Conservation (phyloP, 2,888 invertebrate genomes). For the Parnassius orleans region DNA sequence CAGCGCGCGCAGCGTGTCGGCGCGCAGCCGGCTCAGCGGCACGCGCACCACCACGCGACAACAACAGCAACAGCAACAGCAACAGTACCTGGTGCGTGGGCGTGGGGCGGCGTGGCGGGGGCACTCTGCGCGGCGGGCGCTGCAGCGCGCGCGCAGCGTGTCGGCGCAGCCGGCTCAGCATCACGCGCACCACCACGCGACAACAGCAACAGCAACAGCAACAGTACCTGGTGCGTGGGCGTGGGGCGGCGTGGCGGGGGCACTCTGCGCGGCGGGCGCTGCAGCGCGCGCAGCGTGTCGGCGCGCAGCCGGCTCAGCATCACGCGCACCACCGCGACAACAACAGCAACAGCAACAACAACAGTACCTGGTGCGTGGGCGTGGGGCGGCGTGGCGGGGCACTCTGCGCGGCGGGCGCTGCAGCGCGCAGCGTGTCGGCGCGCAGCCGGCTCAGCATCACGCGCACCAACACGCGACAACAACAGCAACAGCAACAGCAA, state of each 20-base stretch:
- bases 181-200: slow-evolving; percentile 48
- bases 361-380: slow-evolving; percentile 32
- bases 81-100: slow-evolving; percentile 30
- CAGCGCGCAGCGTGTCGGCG: slow-evolving; percentile 53
- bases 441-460: slow-evolving; percentile 61
- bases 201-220: neutral
- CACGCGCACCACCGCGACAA: slow-evolving; percentile 26
- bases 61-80: slow-evolving; percentile 1
- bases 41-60: slow-evolving; percentile 57
- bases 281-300: slow-evolving; percentile 57
- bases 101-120: slow-evolving; percentile 39
- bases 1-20: slow-evolving; percentile 54
- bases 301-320: slow-evolving; percentile 56
- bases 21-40: slow-evolving; percentile 58
- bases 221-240: slow-evolving; percentile 32
- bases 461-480: slow-evolving; percentile 48
- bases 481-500: too few relatives aligned
- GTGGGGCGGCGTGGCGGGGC: slow-evolving; percentile 37
- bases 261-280: slow-evolving; percentile 41
- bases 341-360: too few relatives aligned
- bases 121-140: slow-evolving; percentile 43
- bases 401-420: slow-evolving; percentile 47
- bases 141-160: slow-evolving; percentile 58
- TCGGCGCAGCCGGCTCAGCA: slow-evolving; percentile 58
- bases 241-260: slow-evolving; percentile 41